Evolutionary conservation across 2,797 vertebrate species (phyloP), one percentile per base, ranked within the genome.

Genomic region (Manis javanica): DNA sequence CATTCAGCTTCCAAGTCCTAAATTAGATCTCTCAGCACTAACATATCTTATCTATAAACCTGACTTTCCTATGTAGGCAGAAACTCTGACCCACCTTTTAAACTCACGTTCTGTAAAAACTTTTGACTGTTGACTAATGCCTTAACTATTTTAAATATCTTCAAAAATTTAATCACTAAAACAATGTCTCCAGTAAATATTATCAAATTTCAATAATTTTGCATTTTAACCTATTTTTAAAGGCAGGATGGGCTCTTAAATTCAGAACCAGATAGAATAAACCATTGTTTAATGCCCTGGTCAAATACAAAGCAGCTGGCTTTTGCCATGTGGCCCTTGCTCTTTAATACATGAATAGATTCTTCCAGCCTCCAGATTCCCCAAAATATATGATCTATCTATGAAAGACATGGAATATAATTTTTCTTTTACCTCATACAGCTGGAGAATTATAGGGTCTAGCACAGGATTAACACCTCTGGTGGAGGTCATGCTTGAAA

Each of bases 401-500:
- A 39, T 72, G 68, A 96, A 95, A 97, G 57, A 91, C 66, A 87
- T 64, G 23, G 23, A 87, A 82, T 90, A 79, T 83, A 63, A 91
- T 94, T 95, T 97, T 96, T 87, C 90, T 81, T 95, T 96, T 72
- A 93, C 31, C 68, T 55, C 21, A 95, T 92, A 95, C n/a, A 91
- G 74, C 66, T 88, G n/a, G 49, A 91, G 61, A 97, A 95, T 97
- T 97, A 97, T 95, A 95, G 59, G 82, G 55, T 57, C 68, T 96
- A 92, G 12, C 39, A 59, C 4, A 87, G 92, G 87, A 97, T 97
- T 95, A 95, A 95, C 78, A 95, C 69, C 57, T 89, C 61, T 85
- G 55, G 55, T 68, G 15, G 79, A 97, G 95, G 90, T 96, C 94
- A 96, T 89, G 78, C 69, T 96, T 97, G 94, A 97, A 96, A 96